Base-by-base conservation (phyloP, 2,113 vertebrate genomes). In the Micromys minutus region DNA sequence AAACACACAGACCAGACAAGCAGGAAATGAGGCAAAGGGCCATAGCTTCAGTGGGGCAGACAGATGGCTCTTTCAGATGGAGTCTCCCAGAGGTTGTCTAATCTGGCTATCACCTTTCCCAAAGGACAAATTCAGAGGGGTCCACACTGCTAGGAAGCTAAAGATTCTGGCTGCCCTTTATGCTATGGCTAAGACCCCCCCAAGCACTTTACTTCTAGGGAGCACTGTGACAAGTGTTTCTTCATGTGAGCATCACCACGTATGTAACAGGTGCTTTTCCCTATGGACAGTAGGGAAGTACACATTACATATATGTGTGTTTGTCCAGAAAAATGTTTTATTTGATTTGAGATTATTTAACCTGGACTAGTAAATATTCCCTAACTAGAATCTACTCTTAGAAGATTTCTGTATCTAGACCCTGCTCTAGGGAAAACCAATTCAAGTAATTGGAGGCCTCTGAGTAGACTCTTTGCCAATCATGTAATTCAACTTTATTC, bases 291-390 rank as follows among this genome's bases (percentile, higher is more conserved):
- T 42, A 34, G 26, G 3, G 29, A 47, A 65, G 31, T 22, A 50
- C 31, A 36, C 2, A 36, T 22, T 88, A 11, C 57, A 52, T 87
- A 11, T 57, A 26, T 71, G 85, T 87, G 67, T 59, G 52, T 24
- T n/a, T n/a, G 57, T 59, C 34, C 39, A 84, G 36, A 83, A 93
- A n/a, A 90, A 92, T 65, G 45, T 95, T 90, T 91, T 87, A 92
- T 65, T 91, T 89, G 69, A 13, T 45, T 96, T 96, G 93, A 88
- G 47, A 67, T 88, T 81, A 92, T 87, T 87, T 80, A 65, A 89
- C 57, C 65, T n/a, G n/a, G 39, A 52, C n/a, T 52, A 87, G 4
- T 34, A 93, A 88, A 50, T 80, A 84, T 87, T 59, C 93, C 47
- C 52, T 85, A 87, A 94, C 65, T 0, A 75, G 76, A 92, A 81